Conservation (phyloP, 2,888 invertebrate species). For the Tyria jacobaeae region DNA sequence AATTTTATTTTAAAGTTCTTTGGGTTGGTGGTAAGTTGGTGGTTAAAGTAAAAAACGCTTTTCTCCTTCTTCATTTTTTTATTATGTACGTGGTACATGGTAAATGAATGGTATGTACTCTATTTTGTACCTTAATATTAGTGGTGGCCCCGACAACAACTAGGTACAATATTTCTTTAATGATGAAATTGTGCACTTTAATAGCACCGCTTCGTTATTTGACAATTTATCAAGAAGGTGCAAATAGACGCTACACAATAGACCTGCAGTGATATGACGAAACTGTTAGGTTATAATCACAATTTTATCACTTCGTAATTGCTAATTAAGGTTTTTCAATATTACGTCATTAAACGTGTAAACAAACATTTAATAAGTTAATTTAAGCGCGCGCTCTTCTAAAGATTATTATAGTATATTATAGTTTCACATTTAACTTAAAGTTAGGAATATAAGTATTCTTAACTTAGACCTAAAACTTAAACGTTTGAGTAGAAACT, state of each 20-base stretch:
- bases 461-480: too few species aligned
- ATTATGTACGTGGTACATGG: background rate
- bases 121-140: background rate
- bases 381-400: background rate
- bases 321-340: conserved; percentile 30
- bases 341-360: conserved; percentile 19
- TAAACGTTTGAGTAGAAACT: too few species aligned
- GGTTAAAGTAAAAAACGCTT: too few species aligned
- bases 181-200: conserved; percentile 26
- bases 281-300: conserved; percentile 33
- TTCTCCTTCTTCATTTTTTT: too few species aligned
- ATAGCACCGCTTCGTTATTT: background rate
- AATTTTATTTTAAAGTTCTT: too few species aligned
- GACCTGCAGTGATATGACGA: conserved; percentile 23
- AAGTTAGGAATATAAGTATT: background rate
- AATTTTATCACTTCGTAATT: conserved; percentile 30
- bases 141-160: background rate
- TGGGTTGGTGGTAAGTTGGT: background rate
- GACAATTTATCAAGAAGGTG: conserved; percentile 33
- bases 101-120: background rate
- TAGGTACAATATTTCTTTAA: background rate
- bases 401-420: background rate
- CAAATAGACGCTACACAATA: conserved; percentile 36
- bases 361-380: background rate
- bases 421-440: background rate